These are phyloP conservation scores for Balearica regulorum DNA, from an alignment of 2,797 vertebrate species.

Conservation along the genomic window DNA sequence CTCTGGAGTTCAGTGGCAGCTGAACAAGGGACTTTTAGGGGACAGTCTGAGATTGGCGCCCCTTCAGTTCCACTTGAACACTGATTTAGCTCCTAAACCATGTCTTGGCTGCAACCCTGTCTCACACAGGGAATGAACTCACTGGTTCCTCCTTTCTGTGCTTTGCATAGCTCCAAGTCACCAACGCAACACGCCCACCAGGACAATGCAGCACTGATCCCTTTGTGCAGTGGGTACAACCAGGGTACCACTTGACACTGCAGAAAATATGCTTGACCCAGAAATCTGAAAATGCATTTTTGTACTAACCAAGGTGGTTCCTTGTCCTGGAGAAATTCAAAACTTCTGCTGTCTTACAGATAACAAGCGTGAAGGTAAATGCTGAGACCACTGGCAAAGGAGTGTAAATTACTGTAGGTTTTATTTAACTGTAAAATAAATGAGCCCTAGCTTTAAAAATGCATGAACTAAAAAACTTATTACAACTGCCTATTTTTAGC, in stretches of 20 bases:
- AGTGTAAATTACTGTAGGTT: constrained; percentile 22
- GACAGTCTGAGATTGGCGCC: not conserved
- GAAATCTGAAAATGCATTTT: not conserved
- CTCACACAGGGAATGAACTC: not conserved
- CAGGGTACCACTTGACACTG: not conserved
- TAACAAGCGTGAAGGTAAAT: not conserved
- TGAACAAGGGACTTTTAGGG: not conserved
- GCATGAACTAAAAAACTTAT: constrained; percentile 30
- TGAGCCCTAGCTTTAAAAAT: not conserved
- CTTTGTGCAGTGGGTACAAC: too few species aligned
- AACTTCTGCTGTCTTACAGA: not conserved
- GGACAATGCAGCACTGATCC: not conserved
- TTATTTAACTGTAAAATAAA: constrained; percentile 39
- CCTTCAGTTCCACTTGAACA: not conserved
- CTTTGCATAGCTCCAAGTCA: not conserved
- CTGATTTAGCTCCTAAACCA: not conserved
- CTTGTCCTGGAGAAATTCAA: not conserved
- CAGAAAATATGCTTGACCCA: not conserved
- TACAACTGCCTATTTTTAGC: constrained; percentile 52
- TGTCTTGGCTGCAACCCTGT: not conserved
- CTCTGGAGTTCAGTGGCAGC: not conserved
- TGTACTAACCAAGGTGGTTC: not conserved
- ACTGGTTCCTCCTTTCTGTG: not conserved
- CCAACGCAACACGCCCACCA: not conserved
- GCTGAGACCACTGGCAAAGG: constrained; percentile 2